A percentile compares a stretch with the other conserved stretches of the same genome.
phyloP scores from a whole-genome alignment of 2,888 invertebrate genomes.

The Dusona sp. region DNA sequence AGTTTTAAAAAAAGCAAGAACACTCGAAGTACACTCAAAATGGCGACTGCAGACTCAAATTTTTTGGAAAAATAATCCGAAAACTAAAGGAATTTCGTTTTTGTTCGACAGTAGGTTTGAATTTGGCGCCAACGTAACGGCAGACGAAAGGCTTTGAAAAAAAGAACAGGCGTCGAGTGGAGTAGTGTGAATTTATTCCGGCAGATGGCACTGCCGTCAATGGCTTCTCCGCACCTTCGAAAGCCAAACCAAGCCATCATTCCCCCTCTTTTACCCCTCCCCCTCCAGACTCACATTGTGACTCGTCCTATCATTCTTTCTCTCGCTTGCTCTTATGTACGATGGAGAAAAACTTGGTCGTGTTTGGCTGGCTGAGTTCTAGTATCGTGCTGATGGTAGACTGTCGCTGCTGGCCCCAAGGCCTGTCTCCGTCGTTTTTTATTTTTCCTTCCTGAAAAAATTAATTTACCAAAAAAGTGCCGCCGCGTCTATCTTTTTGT shows the following conservation, averaged over 20 bases:
- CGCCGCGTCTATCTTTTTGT: conserved; percentile 2
- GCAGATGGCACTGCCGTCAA: conserved; percentile 49
- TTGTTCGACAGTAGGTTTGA: background rate
- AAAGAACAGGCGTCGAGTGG: background rate
- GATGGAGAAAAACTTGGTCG: conserved; percentile 56
- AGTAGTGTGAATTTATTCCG: conserved; percentile 8
- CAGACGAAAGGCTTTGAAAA: background rate
- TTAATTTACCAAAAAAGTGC: conserved; percentile 12
- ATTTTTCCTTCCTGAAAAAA: conserved; percentile 1
- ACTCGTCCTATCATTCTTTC: conserved; percentile 7
- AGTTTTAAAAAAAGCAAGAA: background rate
- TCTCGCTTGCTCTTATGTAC: conserved; percentile 57
- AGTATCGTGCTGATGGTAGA: conserved; percentile 60
- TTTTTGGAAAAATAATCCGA: background rate
- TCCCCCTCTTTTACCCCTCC: conserved; percentile 1
- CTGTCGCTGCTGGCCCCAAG: conserved; percentile 58
- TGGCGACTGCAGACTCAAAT: background rate
- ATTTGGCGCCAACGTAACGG: conserved; percentile 40
- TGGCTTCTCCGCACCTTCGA: conserved; percentile 48
- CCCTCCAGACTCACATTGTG: background rate
- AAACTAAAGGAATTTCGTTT: background rate
- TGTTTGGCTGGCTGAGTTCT: conserved; percentile 45
- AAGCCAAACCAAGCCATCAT: conserved; percentile 47
- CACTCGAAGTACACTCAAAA: background rate
- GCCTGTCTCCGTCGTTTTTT: conserved; percentile 31